Evolutionary conservation across 2,113 vertebrate genomes (phyloP), one percentile per base, ranked within the genome.

Genomic region (Plotosus lineatus): DNA sequence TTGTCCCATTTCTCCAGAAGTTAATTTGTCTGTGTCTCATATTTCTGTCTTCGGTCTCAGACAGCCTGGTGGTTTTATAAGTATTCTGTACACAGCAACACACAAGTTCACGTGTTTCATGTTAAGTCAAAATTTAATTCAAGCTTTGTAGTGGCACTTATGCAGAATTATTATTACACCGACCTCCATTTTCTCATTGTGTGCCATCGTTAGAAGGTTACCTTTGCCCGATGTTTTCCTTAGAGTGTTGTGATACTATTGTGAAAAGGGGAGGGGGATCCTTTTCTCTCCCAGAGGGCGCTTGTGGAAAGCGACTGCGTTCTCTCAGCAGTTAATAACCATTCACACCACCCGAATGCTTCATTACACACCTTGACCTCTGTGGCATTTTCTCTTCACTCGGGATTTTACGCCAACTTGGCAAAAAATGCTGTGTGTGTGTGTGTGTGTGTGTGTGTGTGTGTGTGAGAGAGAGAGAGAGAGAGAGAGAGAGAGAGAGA

Each of bases 281-380:
- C 46, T 78, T 75, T 56, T 74, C 26, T n/a, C 77, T 79, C 46
- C 61, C 60, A 77, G 75, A 78, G 77, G 80, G 73, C 46, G 75
- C 33, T 72, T 78, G 73, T 12, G 58, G 66, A 69, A 84, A 87
- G 82, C 38, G 75, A 77, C 80, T 69, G 38, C n/a, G 50, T 80
- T 87, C 83, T 87, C 76, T 78, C 79, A 65, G 84, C 81, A 85
- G 87, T 85, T 88, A 87, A 86, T 88, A 89, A 84, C 87, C 83
- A 83, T 84, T 86, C 86, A 82, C 83, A 86, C 84, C 78, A 84
- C 79, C 85, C 82, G 83, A 88, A 87, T 79, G 88, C 88, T 87
- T 87, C 88, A 87, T 86, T 89, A 84, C 86, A 75, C 82, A 83
- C 77, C 78, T 80, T 86, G 87, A 89, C 87, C 86, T 86, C 85